These are phyloP conservation scores for Helicoverpa armigera DNA, from an alignment of 1,140 invertebrate genomes.

Conservation along the genomic window DNA sequence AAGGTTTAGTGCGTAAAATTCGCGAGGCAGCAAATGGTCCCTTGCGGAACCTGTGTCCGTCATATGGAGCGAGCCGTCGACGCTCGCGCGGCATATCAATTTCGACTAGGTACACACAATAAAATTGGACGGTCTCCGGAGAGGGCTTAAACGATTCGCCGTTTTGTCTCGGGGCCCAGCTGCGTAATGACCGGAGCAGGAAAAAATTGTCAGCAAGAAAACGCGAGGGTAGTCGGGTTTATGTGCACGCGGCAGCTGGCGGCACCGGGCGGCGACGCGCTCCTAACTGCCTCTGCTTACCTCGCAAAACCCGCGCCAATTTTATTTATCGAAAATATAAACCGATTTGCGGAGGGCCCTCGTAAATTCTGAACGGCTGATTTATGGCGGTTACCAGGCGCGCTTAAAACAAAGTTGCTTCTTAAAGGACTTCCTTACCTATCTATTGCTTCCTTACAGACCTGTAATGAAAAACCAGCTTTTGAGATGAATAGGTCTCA, in stretches of 20 bases:
- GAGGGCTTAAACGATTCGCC: slow-evolving; percentile 86
- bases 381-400: slow-evolving; percentile 82
- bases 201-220: slow-evolving; percentile 87
- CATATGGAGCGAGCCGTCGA: slow-evolving; percentile 66
- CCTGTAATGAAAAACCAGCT: slow-evolving; percentile 40
- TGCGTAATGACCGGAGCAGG: slow-evolving; percentile 84
- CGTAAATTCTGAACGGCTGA: slow-evolving; percentile 82
- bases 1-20: slow-evolving; percentile 50
- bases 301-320: slow-evolving; percentile 86
- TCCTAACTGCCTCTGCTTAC: slow-evolving; percentile 85
- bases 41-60: slow-evolving; percentile 62
- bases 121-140: slow-evolving; percentile 85
- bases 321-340: slow-evolving; percentile 87
- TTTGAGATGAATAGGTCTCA: not conserved
- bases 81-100: slow-evolving; percentile 84
- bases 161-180: slow-evolving; percentile 86
- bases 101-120: slow-evolving; percentile 85
- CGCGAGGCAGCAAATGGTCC: slow-evolving; percentile 59
- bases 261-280: slow-evolving; percentile 70
- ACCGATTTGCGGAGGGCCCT: slow-evolving; percentile 84
- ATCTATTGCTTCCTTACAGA: slow-evolving; percentile 45
- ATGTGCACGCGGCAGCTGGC: slow-evolving; percentile 83
- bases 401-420: slow-evolving; percentile 76
- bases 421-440: slow-evolving; percentile 70
- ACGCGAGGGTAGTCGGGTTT: slow-evolving; percentile 84